Percentiles rank a stretch among this genome's conserved stretches.
Conservation (phyloP, 2,113 vertebrate genomes). For the Amblyornis subalaris region DNA sequence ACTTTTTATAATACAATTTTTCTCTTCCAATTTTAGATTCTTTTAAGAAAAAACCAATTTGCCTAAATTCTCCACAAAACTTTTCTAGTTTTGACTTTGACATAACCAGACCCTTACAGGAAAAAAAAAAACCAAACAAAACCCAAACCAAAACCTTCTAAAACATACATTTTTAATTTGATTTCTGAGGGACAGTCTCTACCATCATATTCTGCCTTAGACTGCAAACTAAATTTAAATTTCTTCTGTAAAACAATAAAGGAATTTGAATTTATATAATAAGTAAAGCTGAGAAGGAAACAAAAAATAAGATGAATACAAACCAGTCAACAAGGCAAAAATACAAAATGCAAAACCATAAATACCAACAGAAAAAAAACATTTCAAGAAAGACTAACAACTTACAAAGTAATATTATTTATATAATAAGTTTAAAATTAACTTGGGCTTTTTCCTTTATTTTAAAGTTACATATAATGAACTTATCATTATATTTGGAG, state of each 20-base stretch:
- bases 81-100: neutral
- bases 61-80: neutral
- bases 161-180: neutral
- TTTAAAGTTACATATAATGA: neutral
- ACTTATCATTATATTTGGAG: neutral
- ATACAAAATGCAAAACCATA: neutral
- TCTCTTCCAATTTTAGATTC: neutral
- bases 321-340: neutral
- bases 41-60: neutral
- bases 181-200: neutral
- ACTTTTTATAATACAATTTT: neutral
- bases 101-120: neutral
- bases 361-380: neutral
- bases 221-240: neutral
- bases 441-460: neutral
- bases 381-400: neutral
- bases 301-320: neutral
- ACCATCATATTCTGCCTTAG: neutral
- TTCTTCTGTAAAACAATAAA: neutral
- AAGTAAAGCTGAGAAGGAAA: neutral
- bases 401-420: neutral
- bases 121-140: neutral
- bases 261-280: neutral
- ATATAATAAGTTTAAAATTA: neutral
- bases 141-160: neutral